Conservation (phyloP, 1,140 invertebrate genomes). For the Chymomyza costata region DNA sequence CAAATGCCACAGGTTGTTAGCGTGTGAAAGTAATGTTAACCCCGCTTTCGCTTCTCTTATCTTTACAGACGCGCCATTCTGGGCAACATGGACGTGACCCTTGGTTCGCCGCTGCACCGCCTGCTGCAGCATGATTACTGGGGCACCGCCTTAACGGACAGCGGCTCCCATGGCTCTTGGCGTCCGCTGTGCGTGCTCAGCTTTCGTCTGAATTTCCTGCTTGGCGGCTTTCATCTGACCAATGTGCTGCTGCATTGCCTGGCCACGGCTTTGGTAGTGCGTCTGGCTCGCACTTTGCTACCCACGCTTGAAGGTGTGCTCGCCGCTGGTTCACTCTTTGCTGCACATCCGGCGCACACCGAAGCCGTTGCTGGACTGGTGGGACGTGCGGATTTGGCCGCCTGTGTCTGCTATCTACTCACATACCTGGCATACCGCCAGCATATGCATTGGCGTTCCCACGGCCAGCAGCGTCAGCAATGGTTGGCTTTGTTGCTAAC, state of each 20-base stretch:
- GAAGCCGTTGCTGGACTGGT: slow-evolving; percentile 97
- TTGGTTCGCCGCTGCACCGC: slow-evolving; percentile 75
- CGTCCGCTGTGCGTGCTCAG: slow-evolving; percentile 93
- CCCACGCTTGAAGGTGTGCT: slow-evolving; percentile 78
- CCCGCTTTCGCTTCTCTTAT: slow-evolving; percentile 1
- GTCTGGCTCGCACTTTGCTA: slow-evolving; percentile 81
- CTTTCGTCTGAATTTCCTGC: slow-evolving; percentile 92
- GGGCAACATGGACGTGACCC: slow-evolving; percentile 89
- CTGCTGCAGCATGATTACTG: slow-evolving; percentile 87
- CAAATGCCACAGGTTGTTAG: slow-evolving; percentile 59
- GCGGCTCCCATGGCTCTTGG: slow-evolving; percentile 94
- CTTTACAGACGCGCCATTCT: slow-evolving; percentile 88
- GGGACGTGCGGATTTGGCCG: slow-evolving; percentile 93
- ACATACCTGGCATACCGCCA: slow-evolving; percentile 88
- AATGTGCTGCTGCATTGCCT: slow-evolving; percentile 90
- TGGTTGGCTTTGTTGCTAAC: slow-evolving; percentile 77
- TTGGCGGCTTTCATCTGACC: slow-evolving; percentile 92
- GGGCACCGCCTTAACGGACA: slow-evolving; percentile 89
- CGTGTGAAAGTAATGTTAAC: slow-evolving; percentile 26
- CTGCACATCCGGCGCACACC: slow-evolving; percentile 95
- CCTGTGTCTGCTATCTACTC: slow-evolving; percentile 92
- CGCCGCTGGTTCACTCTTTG: slow-evolving; percentile 90
- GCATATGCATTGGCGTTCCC: slow-evolving; percentile 78
- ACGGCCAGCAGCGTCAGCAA: slow-evolving; percentile 76
- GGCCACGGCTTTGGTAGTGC: slow-evolving; percentile 86